Conservation (phyloP, 2,888 invertebrate genomes). For the Isoperla grammatica region DNA sequence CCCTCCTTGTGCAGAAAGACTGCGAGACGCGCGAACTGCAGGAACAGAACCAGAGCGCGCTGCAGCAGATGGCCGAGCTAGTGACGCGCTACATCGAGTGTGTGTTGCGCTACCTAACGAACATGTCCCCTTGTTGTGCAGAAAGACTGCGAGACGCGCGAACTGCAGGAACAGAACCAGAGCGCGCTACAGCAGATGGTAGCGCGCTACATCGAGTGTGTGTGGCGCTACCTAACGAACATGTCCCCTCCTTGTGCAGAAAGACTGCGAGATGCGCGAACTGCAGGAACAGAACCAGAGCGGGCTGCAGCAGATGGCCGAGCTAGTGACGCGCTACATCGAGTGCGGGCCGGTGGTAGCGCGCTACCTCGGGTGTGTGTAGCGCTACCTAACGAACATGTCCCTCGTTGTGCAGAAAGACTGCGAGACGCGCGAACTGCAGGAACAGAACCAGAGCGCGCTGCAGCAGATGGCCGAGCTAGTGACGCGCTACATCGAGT, state of each 20-base stretch:
- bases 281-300: constrained; percentile 54
- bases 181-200: constrained; percentile 51
- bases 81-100: constrained; percentile 44
- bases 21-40: constrained; percentile 53
- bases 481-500: constrained; percentile 42
- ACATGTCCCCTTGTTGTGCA: no score
- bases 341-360: constrained; percentile 44
- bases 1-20: constrained; percentile 54
- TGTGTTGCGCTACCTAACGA: constrained; percentile 43
- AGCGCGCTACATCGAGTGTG: constrained; percentile 46
- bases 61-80: constrained; percentile 53
- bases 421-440: constrained; percentile 52
- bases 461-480: constrained; percentile 53
- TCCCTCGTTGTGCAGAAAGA: no score
- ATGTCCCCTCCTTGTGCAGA: no score
- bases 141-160: constrained; percentile 53
- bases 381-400: no score
- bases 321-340: constrained; percentile 45
- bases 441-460: constrained; percentile 52
- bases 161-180: constrained; percentile 55
- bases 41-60: constrained; percentile 51
- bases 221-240: no score
- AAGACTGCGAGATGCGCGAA: constrained; percentile 53
- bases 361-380: no score
- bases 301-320: constrained; percentile 51